Evolutionary conservation across 1,140 invertebrate species (phyloP).

Genomic region (Drepana arcuata): DNA sequence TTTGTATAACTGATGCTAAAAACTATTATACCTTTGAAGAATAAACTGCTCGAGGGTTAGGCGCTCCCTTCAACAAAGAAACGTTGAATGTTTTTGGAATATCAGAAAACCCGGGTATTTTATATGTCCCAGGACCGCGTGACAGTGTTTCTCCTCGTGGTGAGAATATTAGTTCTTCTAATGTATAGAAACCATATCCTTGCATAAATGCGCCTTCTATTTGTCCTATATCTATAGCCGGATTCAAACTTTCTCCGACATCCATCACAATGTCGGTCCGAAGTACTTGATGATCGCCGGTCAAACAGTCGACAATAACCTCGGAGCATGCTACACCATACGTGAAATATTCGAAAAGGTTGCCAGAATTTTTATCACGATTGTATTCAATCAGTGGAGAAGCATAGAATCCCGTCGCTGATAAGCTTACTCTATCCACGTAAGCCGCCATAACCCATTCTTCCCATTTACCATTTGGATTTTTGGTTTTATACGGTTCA

Average conservation of each 20-base stretch:
- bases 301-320: slow-evolving; percentile 74
- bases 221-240: slow-evolving; percentile 81
- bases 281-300: slow-evolving; percentile 75
- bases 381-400: slow-evolving; percentile 69
- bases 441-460: slow-evolving; percentile 77
- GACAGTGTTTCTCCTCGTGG: slow-evolving; percentile 73
- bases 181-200: slow-evolving; percentile 76
- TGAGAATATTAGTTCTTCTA: slow-evolving; percentile 76
- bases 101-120: slow-evolving; percentile 74
- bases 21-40: slow-evolving; percentile 79
- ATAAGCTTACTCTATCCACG: slow-evolving; percentile 72
- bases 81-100: slow-evolving; percentile 78
- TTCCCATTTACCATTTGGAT: slow-evolving; percentile 75
- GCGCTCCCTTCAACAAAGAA: slow-evolving; percentile 74
- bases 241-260: slow-evolving; percentile 78
- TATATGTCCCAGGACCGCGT: slow-evolving; percentile 77
- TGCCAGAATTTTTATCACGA: slow-evolving; percentile 54
- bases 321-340: slow-evolving; percentile 73
- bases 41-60: slow-evolving; percentile 77
- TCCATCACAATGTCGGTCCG: slow-evolving; percentile 82
- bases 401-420: slow-evolving; percentile 75
- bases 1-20: neutral
- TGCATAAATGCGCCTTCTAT: slow-evolving; percentile 81
- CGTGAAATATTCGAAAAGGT: slow-evolving; percentile 70
- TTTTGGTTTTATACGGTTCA: slow-evolving; percentile 66